phyloP scores from a whole-genome alignment of 2,888 invertebrate genomes.

The Dusona sp. region DNA sequence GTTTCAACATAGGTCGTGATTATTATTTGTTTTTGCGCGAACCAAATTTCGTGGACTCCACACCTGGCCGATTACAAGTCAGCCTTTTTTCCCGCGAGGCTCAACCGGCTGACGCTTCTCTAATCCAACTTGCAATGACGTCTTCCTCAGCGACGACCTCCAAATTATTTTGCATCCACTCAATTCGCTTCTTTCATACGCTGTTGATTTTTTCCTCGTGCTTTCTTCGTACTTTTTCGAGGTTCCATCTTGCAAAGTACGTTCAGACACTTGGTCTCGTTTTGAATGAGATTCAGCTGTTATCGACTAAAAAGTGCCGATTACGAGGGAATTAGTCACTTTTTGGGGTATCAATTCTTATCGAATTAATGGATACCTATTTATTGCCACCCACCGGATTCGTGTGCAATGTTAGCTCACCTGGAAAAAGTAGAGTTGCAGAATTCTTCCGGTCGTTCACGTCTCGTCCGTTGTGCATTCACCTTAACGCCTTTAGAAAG shows the following conservation, averaged over 20 bases:
- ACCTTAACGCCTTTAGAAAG: constrained; percentile 82
- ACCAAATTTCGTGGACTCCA: background rate
- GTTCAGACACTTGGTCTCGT: background rate
- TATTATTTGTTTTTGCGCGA: background rate
- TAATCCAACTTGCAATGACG: background rate
- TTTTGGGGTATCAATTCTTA: background rate
- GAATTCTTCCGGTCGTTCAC: constrained; percentile 62
- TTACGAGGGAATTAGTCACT: background rate
- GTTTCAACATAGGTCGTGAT: background rate
- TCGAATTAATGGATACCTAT: background rate
- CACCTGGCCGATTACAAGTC: background rate
- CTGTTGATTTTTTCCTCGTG: background rate
- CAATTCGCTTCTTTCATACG: background rate
- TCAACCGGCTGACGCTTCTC: constrained; percentile 47
- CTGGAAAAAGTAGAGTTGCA: constrained; percentile 33
- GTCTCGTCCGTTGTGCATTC: constrained; percentile 72
- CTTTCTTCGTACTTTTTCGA: constrained; percentile 4
- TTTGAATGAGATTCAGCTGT: background rate
- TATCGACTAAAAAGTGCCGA: background rate
- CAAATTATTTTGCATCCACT: background rate
- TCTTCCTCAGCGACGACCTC: background rate
- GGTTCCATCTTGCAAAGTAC: background rate
- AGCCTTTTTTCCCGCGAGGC: background rate
- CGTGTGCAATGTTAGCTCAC: background rate
- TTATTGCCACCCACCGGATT: background rate